Percentiles rank a stretch among this genome's conserved stretches.
Conservation (phyloP, 2,797 vertebrate species). For the Coracias cyanogaster region DNA sequence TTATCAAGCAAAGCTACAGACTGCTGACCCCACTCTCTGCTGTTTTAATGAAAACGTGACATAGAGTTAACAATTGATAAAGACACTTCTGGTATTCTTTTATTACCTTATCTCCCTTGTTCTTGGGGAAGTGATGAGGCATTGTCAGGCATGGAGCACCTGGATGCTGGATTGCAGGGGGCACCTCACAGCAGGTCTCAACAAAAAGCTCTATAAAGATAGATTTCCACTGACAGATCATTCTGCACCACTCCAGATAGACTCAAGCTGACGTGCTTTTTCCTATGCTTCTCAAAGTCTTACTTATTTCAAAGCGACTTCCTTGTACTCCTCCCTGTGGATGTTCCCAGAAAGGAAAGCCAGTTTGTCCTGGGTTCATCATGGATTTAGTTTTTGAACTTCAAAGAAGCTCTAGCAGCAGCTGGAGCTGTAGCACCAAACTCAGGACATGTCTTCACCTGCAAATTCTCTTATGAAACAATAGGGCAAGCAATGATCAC, state of each 20-base stretch:
- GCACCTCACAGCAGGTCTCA: background rate
- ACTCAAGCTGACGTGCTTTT: background rate
- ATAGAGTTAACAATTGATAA: conserved; percentile 55
- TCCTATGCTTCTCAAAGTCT: background rate
- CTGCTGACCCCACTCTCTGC: conserved; percentile 3
- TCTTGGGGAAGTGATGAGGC: conserved; percentile 40
- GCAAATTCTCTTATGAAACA: background rate
- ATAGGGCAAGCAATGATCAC: background rate
- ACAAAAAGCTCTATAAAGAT: background rate
- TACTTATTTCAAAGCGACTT: background rate
- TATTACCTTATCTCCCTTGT: conserved; percentile 62
- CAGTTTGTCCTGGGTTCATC: background rate
- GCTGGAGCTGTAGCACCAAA: background rate
- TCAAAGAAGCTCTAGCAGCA: background rate
- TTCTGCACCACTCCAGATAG: background rate
- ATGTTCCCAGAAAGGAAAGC: background rate
- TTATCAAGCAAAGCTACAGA: conserved; percentile 64
- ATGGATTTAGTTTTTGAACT: background rate
- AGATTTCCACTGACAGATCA: background rate
- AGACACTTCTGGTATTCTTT: conserved; percentile 57
- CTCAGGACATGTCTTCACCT: background rate
- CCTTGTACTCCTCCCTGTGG: background rate
- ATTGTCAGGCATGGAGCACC: background rate
- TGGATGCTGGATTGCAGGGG: background rate
- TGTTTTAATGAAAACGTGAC: conserved; percentile 68